Evolutionary conservation across 1,140 invertebrate genomes (phyloP), one percentile per base, ranked within the genome.

Genomic region (Medauroidea extradentata): DNA sequence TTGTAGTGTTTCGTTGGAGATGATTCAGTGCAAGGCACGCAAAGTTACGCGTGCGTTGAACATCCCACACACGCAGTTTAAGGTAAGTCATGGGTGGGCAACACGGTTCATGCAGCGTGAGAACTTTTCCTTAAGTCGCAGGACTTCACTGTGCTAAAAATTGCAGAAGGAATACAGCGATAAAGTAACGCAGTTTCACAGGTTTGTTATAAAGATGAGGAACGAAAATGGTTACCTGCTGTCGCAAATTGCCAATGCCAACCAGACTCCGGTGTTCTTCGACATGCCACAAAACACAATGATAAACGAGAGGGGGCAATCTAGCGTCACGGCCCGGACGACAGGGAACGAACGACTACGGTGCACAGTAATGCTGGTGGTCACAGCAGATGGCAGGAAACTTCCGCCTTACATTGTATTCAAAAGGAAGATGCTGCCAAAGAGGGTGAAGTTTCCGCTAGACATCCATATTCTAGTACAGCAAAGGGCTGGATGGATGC

Each of bases 181-280:
- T 13, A 62, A 62, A 59, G 46, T 62, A 18, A 2, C 29, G 18
- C 24, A 51, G 16, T 59, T 23, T 53, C 55, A 44, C n/a, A 43
- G 34, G 21, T 53, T 48, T 38, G 38, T 62, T 4, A 50, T 53
- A 14, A 29, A 42, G 14, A 24, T 60, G 16, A 14, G 60, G 14
- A 60, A 63, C 18, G 27, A 51, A 11, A 16, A 54, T 39, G 44
- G 24, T 3, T 60, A 60, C 41, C 44, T 44, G 4, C 27, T 63
- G 14, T 18, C 24, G 13, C 61, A 63, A 44, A 63, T 63, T 24
- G 61, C 51, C 19, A 63, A 60, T 51, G 61, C 57, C 14, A 41
- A 63, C 24, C 16, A 63, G 41, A 60, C 52, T 13, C 52, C 61
- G n/a, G 52, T 63, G 27, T 60, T 52, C 27, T 60, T 60, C 46